Evolutionary conservation across 2,797 vertebrate genomes (phyloP).

Genomic region (Lepilemur septentrionalis): DNA sequence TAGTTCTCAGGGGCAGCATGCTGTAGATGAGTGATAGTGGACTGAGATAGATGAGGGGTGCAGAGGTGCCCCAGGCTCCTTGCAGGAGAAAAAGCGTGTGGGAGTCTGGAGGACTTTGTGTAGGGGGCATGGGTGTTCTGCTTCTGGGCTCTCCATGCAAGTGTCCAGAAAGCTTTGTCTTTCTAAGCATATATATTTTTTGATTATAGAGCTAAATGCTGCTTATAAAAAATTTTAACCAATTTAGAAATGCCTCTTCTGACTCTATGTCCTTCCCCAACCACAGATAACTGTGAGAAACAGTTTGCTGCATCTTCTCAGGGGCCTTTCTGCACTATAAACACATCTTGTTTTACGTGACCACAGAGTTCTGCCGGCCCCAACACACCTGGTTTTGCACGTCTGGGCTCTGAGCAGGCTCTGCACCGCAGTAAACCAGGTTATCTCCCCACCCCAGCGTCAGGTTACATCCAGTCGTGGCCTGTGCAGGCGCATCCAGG

Average conservation of each 20-base stretch:
- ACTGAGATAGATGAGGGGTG: too few species aligned
- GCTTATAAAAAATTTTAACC: not conserved
- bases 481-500: not conserved
- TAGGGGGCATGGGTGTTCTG: not conserved
- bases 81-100: fast-evolving
- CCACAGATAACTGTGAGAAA: not conserved
- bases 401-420: not conserved
- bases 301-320: fast-evolving
- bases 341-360: too few species aligned
- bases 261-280: not conserved
- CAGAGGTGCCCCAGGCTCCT: not conserved
- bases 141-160: not conserved
- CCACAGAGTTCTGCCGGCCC: not conserved
- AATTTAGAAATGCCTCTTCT: not conserved
- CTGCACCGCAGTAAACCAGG: fast-evolving
- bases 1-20: fast-evolving
- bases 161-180: not conserved
- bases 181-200: not conserved
- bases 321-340: not conserved
- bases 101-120: too few species aligned
- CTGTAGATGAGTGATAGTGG: too few species aligned
- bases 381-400: fast-evolving
- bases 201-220: not conserved
- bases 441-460: not conserved
- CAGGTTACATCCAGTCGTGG: not conserved